Evolutionary conservation across 1,140 invertebrate genomes (phyloP).

Genomic region (Oedothorax gibbosus): DNA sequence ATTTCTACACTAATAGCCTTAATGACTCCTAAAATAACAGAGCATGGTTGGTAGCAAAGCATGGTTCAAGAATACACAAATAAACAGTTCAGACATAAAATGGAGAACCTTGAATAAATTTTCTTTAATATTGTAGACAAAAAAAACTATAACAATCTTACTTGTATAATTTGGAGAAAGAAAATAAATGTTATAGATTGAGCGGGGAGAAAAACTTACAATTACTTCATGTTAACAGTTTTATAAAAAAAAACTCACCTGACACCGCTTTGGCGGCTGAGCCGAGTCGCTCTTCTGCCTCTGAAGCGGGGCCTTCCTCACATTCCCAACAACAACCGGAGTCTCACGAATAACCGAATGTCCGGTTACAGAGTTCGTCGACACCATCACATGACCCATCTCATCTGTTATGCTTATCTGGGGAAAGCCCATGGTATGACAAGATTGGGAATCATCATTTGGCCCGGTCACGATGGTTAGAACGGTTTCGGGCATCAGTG

Average conservation of each 20-base stretch:
- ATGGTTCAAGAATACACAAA: no score
- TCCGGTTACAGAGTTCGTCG: conserved; percentile 39
- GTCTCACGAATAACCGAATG: conserved; percentile 31
- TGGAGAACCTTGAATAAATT: no score
- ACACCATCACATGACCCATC: conserved; percentile 71
- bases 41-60: no score
- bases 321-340: not conserved
- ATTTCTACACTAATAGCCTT: no score
- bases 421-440: conserved; percentile 70
- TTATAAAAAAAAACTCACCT: not conserved
- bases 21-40: no score
- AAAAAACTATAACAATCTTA: no score
- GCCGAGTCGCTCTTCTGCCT: conserved; percentile 39
- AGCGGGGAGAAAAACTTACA: no score
- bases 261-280: conserved; percentile 43
- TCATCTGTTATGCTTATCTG: conserved; percentile 93
- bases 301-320: conserved; percentile 31
- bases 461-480: conserved; percentile 15
- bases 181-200: no score
- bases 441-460: conserved; percentile 55
- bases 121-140: no score
- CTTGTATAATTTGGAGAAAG: no score
- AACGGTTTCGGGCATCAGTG: conserved; percentile 23
- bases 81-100: no score
- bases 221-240: no score